Percentiles rank a stretch among this genome's conserved stretches.
Conservation (phyloP, 2,888 invertebrate species). For the Nematopogon swammerdamellus region DNA sequence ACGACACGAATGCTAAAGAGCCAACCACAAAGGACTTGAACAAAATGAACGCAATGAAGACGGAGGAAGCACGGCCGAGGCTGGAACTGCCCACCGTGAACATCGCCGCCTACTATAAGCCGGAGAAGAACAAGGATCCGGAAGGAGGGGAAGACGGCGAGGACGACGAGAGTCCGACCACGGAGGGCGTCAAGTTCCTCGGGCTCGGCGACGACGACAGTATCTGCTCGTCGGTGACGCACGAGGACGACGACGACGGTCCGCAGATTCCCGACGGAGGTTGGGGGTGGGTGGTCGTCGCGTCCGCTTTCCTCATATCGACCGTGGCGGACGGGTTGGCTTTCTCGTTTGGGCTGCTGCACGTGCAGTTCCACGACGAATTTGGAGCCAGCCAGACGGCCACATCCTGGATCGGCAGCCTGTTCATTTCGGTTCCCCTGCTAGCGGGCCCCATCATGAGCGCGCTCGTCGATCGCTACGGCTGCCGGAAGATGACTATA, state of each 20-base stretch:
- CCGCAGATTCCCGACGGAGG: slow-evolving; percentile 79
- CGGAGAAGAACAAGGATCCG: slow-evolving; percentile 18
- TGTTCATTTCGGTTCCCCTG: slow-evolving; percentile 88
- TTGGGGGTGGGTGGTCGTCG: slow-evolving; percentile 90
- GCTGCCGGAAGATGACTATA: slow-evolving; percentile 74
- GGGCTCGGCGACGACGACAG: slow-evolving; percentile 50
- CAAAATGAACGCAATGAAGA: slow-evolving; percentile 36
- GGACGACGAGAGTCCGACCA: slow-evolving; percentile 34
- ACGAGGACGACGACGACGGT: slow-evolving; percentile 29
- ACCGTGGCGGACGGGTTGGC: slow-evolving; percentile 91
- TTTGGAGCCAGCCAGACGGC: slow-evolving; percentile 77
- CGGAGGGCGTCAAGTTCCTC: slow-evolving; percentile 50
- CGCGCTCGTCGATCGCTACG: slow-evolving; percentile 80
- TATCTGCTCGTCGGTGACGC: slow-evolving; percentile 37
- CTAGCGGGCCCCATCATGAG: slow-evolving; percentile 82
- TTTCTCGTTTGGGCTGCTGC: slow-evolving; percentile 88
- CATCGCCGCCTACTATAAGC: slow-evolving; percentile 8
- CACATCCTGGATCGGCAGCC: slow-evolving; percentile 84
- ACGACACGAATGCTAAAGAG: slow-evolving; percentile 21
- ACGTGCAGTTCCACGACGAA: slow-evolving; percentile 71
- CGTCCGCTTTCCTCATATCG: slow-evolving; percentile 80
- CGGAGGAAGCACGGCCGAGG: slow-evolving; percentile 16
- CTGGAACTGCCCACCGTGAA: neutral
- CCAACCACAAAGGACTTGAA: slow-evolving; percentile 34
- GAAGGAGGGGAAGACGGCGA: slow-evolving; percentile 30